Percentiles rank a stretch among this genome's conserved stretches.
Evolutionary conservation across 2,888 invertebrate species (phyloP).

Genomic region (Argyra leucocephala): DNA sequence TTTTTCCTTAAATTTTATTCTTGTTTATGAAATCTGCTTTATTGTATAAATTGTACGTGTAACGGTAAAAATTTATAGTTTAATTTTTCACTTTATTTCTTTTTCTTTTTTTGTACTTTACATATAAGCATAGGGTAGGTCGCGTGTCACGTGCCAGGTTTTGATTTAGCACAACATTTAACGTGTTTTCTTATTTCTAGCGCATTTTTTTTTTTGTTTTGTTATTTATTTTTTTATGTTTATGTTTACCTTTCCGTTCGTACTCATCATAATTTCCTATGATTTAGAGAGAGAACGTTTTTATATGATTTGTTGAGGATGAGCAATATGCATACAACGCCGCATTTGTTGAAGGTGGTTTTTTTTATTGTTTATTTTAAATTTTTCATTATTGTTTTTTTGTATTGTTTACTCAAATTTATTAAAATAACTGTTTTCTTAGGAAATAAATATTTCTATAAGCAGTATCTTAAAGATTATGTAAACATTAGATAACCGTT

Average conservation of each 20-base stretch:
- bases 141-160: slow-evolving; percentile 11
- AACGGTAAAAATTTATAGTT: slow-evolving; percentile 6
- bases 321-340: not conserved
- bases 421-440: not conserved
- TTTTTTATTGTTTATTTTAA: not conserved
- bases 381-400: not conserved
- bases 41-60: not conserved
- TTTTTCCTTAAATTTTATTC: not conserved
- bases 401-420: not conserved
- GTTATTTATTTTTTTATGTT: not conserved
- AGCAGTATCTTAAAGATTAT: too few relatives aligned
- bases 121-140: slow-evolving; percentile 8
- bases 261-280: not conserved
- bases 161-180: slow-evolving; percentile 4
- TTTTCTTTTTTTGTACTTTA: not conserved
- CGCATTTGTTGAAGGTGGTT: not conserved
- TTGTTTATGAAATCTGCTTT: not conserved
- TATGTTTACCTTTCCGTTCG: not conserved
- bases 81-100: not conserved
- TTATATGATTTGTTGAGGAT: not conserved
- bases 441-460: too few relatives aligned
- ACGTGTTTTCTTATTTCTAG: not conserved
- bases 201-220: not conserved
- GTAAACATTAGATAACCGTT: too few relatives aligned
- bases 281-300: not conserved